Base-by-base conservation (phyloP, 2,888 invertebrate genomes). In the Caenorhabditis sp. region DNA sequence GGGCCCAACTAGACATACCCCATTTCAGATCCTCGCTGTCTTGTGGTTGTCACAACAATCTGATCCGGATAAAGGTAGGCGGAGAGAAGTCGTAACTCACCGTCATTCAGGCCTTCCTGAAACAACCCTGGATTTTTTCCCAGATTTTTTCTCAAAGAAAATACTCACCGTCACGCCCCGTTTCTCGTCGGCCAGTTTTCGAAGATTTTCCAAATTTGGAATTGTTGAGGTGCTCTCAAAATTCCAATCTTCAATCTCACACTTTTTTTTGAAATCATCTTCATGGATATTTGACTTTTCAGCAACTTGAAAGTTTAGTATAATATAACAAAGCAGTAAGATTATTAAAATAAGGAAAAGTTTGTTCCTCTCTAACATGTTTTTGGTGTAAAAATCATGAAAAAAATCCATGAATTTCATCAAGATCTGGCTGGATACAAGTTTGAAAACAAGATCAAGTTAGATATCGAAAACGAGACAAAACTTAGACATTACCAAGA, bases 1-100 rank as follows among this genome's bases (percentile, higher is more conserved):
- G 12, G 36, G 12, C 12, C 36, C 36, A 10, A 17, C 8, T 43
- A 17, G 17, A 43, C 43, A 3, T 17, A 43, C 43, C 63, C 57
- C 43, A 49, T n/a, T 37, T 63, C 57, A n/a, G 19, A 54, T 63
- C 19, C 54, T 27, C 1, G 57, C 24, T 24, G 63, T 27, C 43
- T 43, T 43, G 43, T 17, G 8, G 63, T 63, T 27, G 63, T 63
- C 49, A 63, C 63, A 12, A 63, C 49, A n/a, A 63, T 55, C 21
- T 63, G 57, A 31, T 57, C 17, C 17, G 43, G 10, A 12, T 63
- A 63, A 5, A 63, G 43, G 21, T 54, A 63, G 0, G 63, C 63
- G 17, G 63, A 43, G 1, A 63, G 14, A 1, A 54, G 21, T 10
- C 63, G 63, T 1, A 63, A 49, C 14, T 63, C 19, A 1, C 51